Percentiles rank a stretch among this genome's conserved stretches.
Evolutionary conservation across 2,113 vertebrate species (phyloP).

Genomic region (Scolopax mira): DNA sequence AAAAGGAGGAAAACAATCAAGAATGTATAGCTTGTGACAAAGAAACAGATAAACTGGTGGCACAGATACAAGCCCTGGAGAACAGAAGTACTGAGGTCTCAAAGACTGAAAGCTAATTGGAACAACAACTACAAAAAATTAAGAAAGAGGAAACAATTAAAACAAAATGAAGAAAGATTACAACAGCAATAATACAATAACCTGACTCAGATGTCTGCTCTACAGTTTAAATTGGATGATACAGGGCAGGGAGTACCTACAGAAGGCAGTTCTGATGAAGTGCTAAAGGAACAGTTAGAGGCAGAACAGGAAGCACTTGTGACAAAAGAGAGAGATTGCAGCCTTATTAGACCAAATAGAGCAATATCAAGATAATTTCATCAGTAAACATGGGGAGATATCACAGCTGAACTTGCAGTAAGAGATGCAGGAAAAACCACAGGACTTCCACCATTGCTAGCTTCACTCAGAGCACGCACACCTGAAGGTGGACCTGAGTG

Average conservation of each 20-base stretch:
- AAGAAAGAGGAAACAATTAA: constrained; percentile 69
- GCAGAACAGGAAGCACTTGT: constrained; percentile 68
- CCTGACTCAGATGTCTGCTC: constrained; percentile 79
- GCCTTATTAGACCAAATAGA: constrained; percentile 72
- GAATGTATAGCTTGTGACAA: constrained; percentile 74
- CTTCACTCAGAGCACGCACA: constrained; percentile 62
- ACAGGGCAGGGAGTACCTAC: constrained; percentile 61
- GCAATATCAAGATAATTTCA: constrained; percentile 71
- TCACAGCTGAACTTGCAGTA: constrained; percentile 74
- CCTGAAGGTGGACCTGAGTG: constrained; percentile 27
- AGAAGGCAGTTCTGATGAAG: constrained; percentile 50
- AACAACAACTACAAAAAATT: constrained; percentile 77
- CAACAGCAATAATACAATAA: constrained; percentile 79
- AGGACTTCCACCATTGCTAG: constrained; percentile 29
- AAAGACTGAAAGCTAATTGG: constrained; percentile 60
- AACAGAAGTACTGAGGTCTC: constrained; percentile 60
- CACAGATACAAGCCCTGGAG: constrained; percentile 73
- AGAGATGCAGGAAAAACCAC: constrained; percentile 63
- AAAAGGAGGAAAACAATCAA: constrained; percentile 77
- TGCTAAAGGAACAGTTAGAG: constrained; percentile 69
- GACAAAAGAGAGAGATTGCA: constrained; percentile 75
- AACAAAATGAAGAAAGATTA: constrained; percentile 81
- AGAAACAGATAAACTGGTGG: constrained; percentile 76
- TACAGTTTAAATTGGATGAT: constrained; percentile 83
- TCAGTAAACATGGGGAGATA: constrained; percentile 74